Percentiles rank a stretch among this genome's conserved stretches.
Conservation (phyloP, 2,888 invertebrate genomes). For the Vanessa cardui region DNA sequence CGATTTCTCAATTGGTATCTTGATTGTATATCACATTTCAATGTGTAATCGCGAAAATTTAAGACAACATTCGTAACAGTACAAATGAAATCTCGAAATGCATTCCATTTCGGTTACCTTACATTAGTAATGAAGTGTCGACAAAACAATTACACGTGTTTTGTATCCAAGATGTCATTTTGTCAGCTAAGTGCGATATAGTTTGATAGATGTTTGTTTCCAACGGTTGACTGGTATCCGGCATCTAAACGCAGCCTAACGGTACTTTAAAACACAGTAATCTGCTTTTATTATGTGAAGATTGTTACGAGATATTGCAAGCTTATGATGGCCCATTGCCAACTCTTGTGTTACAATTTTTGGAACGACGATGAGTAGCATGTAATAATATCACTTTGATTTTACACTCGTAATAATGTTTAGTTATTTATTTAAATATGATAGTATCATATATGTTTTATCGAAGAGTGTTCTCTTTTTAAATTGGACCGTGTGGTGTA, state of each 20-base stretch:
- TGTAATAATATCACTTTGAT: not conserved
- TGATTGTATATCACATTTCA: too few relatives aligned
- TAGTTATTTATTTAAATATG: not conserved
- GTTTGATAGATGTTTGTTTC: slow-evolving; percentile 5
- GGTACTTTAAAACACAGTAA: slow-evolving; percentile 8
- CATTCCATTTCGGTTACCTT: too few relatives aligned
- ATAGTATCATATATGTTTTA: too few relatives aligned
- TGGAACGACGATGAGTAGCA: too few relatives aligned
- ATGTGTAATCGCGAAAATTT: too few relatives aligned
- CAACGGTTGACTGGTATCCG: slow-evolving; percentile 18
- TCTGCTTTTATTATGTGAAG: slow-evolving; percentile 1
- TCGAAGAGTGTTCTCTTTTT: too few relatives aligned
- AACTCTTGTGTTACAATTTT: not conserved
- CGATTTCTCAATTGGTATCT: too few relatives aligned
- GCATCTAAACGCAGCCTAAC: not conserved
- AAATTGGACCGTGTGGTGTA: too few relatives aligned
- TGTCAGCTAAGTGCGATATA: slow-evolving; percentile 8
- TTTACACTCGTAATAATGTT: not conserved
- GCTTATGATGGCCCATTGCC: not conserved
- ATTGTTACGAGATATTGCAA: not conserved
- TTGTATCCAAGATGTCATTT: not conserved
- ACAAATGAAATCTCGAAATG: too few relatives aligned
- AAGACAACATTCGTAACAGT: too few relatives aligned
- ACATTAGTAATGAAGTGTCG: not conserved
- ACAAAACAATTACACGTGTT: not conserved